A percentile compares a stretch with the other conserved stretches of the same genome.
Evolutionary conservation across 2,113 vertebrate genomes (phyloP).

Genomic region (Rhea americana): DNA sequence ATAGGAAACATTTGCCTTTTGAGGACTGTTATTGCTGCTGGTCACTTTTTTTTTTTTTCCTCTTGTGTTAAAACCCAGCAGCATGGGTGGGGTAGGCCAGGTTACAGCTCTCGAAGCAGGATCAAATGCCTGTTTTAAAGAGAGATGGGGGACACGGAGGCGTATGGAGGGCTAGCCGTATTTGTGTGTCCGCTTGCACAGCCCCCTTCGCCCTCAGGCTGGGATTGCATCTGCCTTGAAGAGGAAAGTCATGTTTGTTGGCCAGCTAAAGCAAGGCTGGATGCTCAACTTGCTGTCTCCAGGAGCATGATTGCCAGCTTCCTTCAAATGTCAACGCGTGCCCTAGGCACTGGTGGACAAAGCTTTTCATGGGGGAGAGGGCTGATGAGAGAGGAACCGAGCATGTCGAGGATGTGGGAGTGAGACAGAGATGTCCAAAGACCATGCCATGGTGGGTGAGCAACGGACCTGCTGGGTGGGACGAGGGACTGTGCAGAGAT

Average conservation of each 20-base stretch:
- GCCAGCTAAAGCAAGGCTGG: neutral
- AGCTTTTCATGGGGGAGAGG: neutral
- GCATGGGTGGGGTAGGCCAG: neutral
- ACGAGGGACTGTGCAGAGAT: too few species aligned
- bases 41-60: neutral
- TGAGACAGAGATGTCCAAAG: neutral
- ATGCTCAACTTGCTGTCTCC: neutral
- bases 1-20: slow-evolving; percentile 39
- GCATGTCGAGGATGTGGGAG: neutral
- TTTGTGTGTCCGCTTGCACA: neutral
- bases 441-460: neutral
- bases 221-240: neutral
- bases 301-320: fast-evolving
- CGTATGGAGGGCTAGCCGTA: fast-evolving
- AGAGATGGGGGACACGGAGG: neutral
- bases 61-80: neutral
- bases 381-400: neutral
- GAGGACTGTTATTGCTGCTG: neutral
- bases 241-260: neutral
- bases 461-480: neutral
- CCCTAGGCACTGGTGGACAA: neutral
- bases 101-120: too few species aligned
- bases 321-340: fast-evolving
- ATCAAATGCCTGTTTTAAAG: too few species aligned
- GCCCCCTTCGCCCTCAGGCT: fast-evolving